These are phyloP conservation scores for Spodoptera littoralis DNA, from an alignment of 2,888 invertebrate species.

Conservation along the genomic window DNA sequence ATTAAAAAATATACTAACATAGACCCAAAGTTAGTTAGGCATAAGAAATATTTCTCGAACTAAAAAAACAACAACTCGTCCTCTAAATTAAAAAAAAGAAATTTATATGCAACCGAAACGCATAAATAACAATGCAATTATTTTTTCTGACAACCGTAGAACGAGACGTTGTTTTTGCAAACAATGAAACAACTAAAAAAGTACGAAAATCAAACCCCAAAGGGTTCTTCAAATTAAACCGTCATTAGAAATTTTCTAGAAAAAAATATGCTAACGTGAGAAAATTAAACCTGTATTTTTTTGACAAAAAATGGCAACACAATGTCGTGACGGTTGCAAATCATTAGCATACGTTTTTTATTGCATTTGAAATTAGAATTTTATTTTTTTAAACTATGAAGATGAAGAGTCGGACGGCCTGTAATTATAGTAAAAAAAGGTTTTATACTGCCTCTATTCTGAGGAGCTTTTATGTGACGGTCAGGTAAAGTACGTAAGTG, in stretches of 20 bases:
- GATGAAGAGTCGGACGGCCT: conserved; percentile 70
- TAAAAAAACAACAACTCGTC: background rate
- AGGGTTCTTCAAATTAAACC: conserved; percentile 88
- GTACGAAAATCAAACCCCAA: conserved; percentile 86
- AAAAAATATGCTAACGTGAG: conserved; percentile 84
- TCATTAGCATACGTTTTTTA: conserved; percentile 81
- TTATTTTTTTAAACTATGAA: conserved; percentile 58
- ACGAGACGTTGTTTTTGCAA: conserved; percentile 86
- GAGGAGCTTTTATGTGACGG: conserved; percentile 79
- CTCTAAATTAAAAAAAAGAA: conserved; percentile 23
- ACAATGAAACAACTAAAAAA: conserved; percentile 75
- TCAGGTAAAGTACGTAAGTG: conserved; percentile 86
- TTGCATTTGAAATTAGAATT: conserved; percentile 63
- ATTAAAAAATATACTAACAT: too few species aligned
- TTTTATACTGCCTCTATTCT: conserved; percentile 70
- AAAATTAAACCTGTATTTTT: conserved; percentile 84
- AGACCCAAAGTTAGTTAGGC: too few species aligned
- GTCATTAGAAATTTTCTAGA: conserved; percentile 83
- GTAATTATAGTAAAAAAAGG: conserved; percentile 82
- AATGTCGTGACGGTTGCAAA: conserved; percentile 79
- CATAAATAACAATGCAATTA: conserved; percentile 86
- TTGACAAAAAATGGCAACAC: conserved; percentile 67
- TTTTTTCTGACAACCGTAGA: conserved; percentile 87
- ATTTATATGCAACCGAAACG: conserved; percentile 70
- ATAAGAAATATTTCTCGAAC: too few species aligned